phyloP scores from a whole-genome alignment of 2,113 vertebrate species.

The Pycnonotus jocosus region DNA sequence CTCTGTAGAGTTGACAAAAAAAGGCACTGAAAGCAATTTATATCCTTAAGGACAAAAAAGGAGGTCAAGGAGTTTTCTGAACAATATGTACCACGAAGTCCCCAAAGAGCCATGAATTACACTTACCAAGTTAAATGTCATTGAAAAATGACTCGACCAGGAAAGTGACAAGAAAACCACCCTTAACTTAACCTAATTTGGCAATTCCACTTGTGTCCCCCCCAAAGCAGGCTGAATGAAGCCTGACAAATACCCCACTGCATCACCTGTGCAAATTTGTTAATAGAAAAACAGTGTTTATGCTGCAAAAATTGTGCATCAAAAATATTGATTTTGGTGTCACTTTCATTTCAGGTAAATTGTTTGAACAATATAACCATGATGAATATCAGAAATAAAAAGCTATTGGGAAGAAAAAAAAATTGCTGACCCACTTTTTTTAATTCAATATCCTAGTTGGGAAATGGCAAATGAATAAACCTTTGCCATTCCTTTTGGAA shows the following conservation, averaged over 20 bases:
- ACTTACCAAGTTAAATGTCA: constrained; percentile 75
- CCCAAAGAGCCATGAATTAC: constrained; percentile 73
- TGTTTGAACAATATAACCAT: constrained; percentile 81
- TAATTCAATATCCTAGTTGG: constrained; percentile 60
- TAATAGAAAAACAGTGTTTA: constrained; percentile 79
- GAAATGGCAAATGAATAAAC: constrained; percentile 68
- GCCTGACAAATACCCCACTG: constrained; percentile 53
- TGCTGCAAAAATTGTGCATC: constrained; percentile 82
- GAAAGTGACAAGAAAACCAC: constrained; percentile 78
- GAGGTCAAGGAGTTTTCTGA: constrained; percentile 75
- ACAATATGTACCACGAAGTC: constrained; percentile 66
- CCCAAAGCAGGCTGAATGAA: constrained; percentile 30
- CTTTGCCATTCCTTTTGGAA: constrained; percentile 68
- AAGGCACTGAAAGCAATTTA: constrained; percentile 65
- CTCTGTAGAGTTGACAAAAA: constrained; percentile 72
- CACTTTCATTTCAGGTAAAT: constrained; percentile 84
- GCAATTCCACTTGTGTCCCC: constrained; percentile 72
- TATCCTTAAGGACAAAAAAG: constrained; percentile 72
- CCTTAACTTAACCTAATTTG: constrained; percentile 81
- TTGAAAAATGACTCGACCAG: constrained; percentile 79
- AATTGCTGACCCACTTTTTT: constrained; percentile 79
- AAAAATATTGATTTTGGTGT: constrained; percentile 85
- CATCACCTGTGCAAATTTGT: constrained; percentile 67
- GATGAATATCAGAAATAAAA: constrained; percentile 86
- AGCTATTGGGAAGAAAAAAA: constrained; percentile 70